phyloP scores from a whole-genome alignment of 2,888 invertebrate species.

The Lithophane socia region DNA sequence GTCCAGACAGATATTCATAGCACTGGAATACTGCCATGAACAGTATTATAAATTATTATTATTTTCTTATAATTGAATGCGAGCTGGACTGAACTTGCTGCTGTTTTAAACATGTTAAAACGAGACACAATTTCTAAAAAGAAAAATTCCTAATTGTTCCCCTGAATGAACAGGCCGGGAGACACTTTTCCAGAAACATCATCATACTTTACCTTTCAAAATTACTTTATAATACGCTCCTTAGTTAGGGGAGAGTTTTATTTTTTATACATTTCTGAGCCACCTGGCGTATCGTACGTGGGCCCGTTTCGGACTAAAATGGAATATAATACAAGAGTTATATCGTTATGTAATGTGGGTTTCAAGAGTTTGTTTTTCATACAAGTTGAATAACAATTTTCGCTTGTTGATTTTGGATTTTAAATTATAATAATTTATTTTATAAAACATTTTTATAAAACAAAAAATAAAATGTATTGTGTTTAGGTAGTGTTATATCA shows the following conservation, averaged over 20 bases:
- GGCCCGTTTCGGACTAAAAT: slow-evolving; percentile 32
- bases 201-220: slow-evolving; percentile 23
- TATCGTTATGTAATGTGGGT: neutral
- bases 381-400: neutral
- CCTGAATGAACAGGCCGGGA: neutral
- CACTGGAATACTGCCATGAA: slow-evolving; percentile 29
- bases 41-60: slow-evolving; percentile 12
- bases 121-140: neutral
- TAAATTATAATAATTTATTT: neutral
- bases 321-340: slow-evolving; percentile 13
- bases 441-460: no score
- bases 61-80: slow-evolving; percentile 12
- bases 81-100: neutral
- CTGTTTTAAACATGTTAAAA: neutral
- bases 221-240: slow-evolving; percentile 56
- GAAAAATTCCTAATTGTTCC: neutral
- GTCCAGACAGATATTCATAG: slow-evolving; percentile 26
- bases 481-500: neutral
- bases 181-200: neutral
- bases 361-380: neutral
- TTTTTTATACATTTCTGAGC: slow-evolving; percentile 28
- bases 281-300: slow-evolving; percentile 61
- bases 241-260: slow-evolving; percentile 24
- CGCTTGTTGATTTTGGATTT: neutral
- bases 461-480: no score